These are phyloP conservation scores for Zaprionus kolodkinae DNA, from an alignment of 1,140 invertebrate species.

Conservation along the genomic window DNA sequence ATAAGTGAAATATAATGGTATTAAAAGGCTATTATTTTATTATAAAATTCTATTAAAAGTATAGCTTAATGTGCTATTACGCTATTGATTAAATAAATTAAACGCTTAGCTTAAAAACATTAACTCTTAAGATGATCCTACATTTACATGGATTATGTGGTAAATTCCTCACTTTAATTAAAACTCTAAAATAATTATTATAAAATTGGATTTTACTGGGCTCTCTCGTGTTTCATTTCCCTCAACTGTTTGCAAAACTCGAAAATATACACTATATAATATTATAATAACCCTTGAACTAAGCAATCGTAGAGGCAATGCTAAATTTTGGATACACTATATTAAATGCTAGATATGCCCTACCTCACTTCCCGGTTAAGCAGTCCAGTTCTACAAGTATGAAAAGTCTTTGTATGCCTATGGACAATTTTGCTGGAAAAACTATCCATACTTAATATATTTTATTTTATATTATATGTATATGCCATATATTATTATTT, in stretches of 20 bases:
- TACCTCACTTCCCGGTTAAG: not conserved
- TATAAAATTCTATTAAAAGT: conserved; percentile 53
- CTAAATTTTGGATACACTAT: conserved; percentile 45
- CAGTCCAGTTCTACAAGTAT: conserved; percentile 17
- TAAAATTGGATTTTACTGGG: conserved; percentile 1
- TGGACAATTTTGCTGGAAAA: conserved; percentile 19
- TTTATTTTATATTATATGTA: not conserved
- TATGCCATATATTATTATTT: conserved; percentile 8
- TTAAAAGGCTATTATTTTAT: conserved; percentile 50
- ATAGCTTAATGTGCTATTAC: conserved; percentile 53
- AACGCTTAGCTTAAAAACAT: conserved; percentile 64
- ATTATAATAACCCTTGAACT: conserved; percentile 44
- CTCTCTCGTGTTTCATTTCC: conserved; percentile 20
- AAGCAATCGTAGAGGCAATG: conserved; percentile 65
- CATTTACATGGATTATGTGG: not conserved
- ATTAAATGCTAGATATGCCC: conserved; percentile 67
- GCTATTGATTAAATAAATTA: conserved; percentile 75
- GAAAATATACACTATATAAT: conserved; percentile 27
- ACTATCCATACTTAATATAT: conserved; percentile 19
- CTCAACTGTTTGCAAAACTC: conserved; percentile 40
- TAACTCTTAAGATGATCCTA: conserved; percentile 21
- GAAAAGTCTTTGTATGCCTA: conserved; percentile 70
- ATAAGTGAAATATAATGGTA: conserved; percentile 71
- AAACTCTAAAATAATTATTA: conserved; percentile 57
- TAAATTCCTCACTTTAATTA: conserved; percentile 52